Percentiles rank a stretch among this genome's conserved stretches.
These are phyloP conservation scores for Dendrocopos noguchii DNA, from an alignment of 2,113 vertebrate genomes.

Conservation along the genomic window DNA sequence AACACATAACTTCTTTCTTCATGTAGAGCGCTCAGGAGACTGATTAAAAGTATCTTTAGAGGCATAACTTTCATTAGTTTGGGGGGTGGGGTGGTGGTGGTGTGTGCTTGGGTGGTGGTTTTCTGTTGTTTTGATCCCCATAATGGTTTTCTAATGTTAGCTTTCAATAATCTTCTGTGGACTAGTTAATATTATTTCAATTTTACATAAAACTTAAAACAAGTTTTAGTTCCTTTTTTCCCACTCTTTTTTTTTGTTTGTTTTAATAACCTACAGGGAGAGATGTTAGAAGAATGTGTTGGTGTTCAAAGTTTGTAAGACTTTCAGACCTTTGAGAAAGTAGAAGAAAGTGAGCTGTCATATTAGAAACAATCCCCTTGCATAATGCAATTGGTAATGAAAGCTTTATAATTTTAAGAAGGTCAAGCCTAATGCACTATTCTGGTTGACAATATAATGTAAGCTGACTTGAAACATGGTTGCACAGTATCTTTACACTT, in stretches of 20 bases:
- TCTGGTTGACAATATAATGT: neutral
- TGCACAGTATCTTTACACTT: neutral
- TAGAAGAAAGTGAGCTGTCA: neutral
- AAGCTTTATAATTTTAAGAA: neutral
- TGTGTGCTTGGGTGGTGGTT: neutral
- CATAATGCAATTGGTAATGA: neutral
- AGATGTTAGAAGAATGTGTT: neutral
- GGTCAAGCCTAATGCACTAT: neutral
- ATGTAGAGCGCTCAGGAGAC: neutral
- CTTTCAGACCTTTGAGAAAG: neutral
- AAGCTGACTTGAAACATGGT: neutral
- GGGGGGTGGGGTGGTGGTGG: rapidly evolving
- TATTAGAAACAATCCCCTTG: neutral
- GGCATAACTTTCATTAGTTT: neutral
- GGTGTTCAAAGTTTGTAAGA: neutral
- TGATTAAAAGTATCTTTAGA: neutral
- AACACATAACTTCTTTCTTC: neutral
- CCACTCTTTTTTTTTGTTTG: neutral
- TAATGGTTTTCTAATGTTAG: neutral
- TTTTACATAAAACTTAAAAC: neutral
- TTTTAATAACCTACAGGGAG: neutral
- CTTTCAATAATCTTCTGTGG: neutral
- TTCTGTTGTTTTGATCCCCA: neutral
- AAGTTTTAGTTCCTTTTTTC: neutral
- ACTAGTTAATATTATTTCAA: neutral